A percentile compares a stretch with the other conserved stretches of the same genome.
phyloP scores from a whole-genome alignment of 2,888 invertebrate species.

The Apamea anceps region DNA sequence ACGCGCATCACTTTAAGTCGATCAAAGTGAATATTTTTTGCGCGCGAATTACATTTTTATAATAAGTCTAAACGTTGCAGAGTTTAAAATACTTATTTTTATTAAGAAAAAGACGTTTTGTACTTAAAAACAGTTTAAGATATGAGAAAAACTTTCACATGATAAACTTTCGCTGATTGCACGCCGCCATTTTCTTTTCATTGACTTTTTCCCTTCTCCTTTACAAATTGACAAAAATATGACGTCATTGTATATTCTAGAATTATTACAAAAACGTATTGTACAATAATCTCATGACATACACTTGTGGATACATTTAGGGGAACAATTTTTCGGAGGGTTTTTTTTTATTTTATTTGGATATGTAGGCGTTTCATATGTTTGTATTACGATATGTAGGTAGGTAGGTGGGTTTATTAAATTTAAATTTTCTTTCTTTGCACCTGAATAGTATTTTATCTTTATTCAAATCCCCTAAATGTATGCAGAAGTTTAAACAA shows the following conservation, averaged over 20 bases:
- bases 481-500: slow-evolving; percentile 40
- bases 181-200: neutral
- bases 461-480: slow-evolving; percentile 24
- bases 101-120: slow-evolving; percentile 3
- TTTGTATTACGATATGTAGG: neutral
- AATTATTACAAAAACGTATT: slow-evolving; percentile 58
- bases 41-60: slow-evolving; percentile 50
- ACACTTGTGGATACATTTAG: slow-evolving; percentile 43
- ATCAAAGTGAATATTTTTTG: slow-evolving; percentile 31
- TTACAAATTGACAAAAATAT: slow-evolving; percentile 31
- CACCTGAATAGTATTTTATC: neutral
- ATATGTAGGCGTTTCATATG: neutral
- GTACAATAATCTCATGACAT: slow-evolving; percentile 29
- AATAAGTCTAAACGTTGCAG: slow-evolving; percentile 40
- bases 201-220: neutral
- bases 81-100: neutral
- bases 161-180: slow-evolving; percentile 8
- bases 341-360: neutral
- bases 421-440: slow-evolving; percentile 5
- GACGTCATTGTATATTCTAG: slow-evolving; percentile 14
- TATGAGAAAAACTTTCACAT: slow-evolving; percentile 4
- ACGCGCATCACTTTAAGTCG: slow-evolving; percentile 44
- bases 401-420: neutral
- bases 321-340: neutral
- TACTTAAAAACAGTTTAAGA: slow-evolving; percentile 8